Evolutionary conservation across 2,797 vertebrate genomes (phyloP), one percentile per base, ranked within the genome.

Genomic region (Dromococcyx pavoninus): DNA sequence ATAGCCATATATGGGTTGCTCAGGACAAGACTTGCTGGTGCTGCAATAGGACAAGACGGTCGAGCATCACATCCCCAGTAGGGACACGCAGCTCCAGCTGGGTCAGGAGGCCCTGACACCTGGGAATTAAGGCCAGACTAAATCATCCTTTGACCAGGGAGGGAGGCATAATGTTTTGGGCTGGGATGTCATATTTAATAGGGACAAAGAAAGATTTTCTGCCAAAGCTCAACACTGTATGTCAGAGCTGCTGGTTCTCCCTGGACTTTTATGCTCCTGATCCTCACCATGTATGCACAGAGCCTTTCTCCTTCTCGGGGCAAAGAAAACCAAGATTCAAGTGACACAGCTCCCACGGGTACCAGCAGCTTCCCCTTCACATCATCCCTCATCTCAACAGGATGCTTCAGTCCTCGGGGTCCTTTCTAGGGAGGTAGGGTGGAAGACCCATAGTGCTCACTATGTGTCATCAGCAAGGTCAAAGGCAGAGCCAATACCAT

Each of bases 321-420:
- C 22, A 73, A 86, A 32, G 24, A 65, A 76, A 61, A 13, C 5
- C 8, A 74, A 44, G 17, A 0, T 62, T 44, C 7, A 44, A 73
- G 27, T n/a, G 33, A 48, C 15, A 53, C 0, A 12, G 9, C 28
- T 66, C 21, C 51, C 3, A 3, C 2, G 10, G 17, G 18, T 17
- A 37, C 56, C 46, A 74, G 75, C n/a, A 81, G 30, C 43, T 43
- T 43, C 43, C 43, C 43, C 43, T 43, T 11, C 43, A 43, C 17
- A 17, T 43, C 43, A 43, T 43, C 43, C 17, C 43, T 43, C 43
- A 11, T 43, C 43, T 43, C 43, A 43, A 12, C 17, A 43, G 43
- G 43, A 43, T 43, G 43, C 43, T 43, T 43, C 43, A 43, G 43
- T 43, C 43, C 43, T 17, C 43, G 43, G 43, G 43, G 43, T 43